phyloP scores from a whole-genome alignment of 2,888 invertebrate genomes.

The Melanophora roralis region DNA sequence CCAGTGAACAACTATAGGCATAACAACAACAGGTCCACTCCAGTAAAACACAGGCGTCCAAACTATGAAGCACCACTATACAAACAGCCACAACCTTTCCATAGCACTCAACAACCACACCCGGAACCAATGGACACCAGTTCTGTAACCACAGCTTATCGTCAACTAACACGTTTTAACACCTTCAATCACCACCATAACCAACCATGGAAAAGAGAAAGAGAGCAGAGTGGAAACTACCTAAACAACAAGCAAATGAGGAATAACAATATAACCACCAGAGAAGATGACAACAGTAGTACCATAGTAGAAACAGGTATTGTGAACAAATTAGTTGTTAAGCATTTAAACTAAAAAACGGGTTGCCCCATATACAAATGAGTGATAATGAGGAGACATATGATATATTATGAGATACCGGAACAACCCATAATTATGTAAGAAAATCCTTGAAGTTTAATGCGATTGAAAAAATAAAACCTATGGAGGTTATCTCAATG shows the following conservation, averaged over 20 bases:
- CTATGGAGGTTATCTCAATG: slow-evolving; percentile 2
- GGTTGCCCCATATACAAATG: slow-evolving; percentile 6
- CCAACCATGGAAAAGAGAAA: not conserved
- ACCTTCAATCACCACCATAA: not conserved
- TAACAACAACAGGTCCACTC: not conserved
- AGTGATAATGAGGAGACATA: not conserved
- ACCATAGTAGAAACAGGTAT: not conserved
- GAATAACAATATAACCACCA: not conserved
- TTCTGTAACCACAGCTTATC: not conserved
- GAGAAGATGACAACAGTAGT: not conserved
- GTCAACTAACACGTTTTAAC: not conserved
- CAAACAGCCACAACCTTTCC: no score
- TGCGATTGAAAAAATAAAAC: not conserved
- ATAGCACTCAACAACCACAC: not conserved
- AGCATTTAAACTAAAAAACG: slow-evolving; percentile 13
- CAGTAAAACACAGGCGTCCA: not conserved
- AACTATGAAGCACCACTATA: not conserved
- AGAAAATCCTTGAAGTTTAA: slow-evolving; percentile 17
- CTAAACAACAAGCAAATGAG: not conserved
- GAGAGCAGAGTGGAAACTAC: not conserved
- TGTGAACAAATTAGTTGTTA: not conserved
- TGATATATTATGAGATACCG: slow-evolving; percentile 20
- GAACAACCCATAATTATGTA: slow-evolving; percentile 20
- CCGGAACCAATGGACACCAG: not conserved
- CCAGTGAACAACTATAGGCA: not conserved